Evolutionary conservation across 2,888 invertebrate species (phyloP), one percentile per base, ranked within the genome.

Genomic region (Laothoe populi): DNA sequence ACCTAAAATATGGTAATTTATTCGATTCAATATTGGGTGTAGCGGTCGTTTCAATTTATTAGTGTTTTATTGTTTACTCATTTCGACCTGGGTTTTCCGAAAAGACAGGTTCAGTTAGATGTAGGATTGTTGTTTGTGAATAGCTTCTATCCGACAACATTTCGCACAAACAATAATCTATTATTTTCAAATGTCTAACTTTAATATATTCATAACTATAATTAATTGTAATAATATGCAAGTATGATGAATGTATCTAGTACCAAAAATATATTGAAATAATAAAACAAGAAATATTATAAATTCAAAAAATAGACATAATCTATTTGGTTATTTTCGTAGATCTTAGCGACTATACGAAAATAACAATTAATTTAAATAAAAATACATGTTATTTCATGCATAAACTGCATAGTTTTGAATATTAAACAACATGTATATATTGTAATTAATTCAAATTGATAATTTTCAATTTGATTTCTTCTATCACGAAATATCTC

Each of bases 381-480:
- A 46, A 11, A 4, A 21, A 5, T 31, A 31, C 5, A 46, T 46
- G 23, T 46, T 23, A 46, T 46, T 46, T 11, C 19, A 44, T 44
- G 16, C 44, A 46, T 49, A 10, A 2, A n/a, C n/a, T 26, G 26
- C 26, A 49, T 49, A 8, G 4, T 7, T 49, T 26, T 49, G 31
- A 16, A 31, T 31, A 26, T 31, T 31, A 49, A 16, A 16, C 8
- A 16, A n/a, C 24, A 49, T 49, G 49, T 10, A 19, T 26, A 49
- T 49, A 31, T 16, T 26, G 49, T 31, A 49, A 49, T 49, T 26
- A 49, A 31, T 16, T 8, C n/a, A 31, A 26, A 31, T 49, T 10
- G 31, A 16, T 16, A n/a, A n/a, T 4, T 26, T 48, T 48, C 16
- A 16, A 26, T 0, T 26, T 31, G 16, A 4, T 26, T 26, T 46